Conservation (phyloP, 2,888 invertebrate genomes). For the Papilio gigon region DNA sequence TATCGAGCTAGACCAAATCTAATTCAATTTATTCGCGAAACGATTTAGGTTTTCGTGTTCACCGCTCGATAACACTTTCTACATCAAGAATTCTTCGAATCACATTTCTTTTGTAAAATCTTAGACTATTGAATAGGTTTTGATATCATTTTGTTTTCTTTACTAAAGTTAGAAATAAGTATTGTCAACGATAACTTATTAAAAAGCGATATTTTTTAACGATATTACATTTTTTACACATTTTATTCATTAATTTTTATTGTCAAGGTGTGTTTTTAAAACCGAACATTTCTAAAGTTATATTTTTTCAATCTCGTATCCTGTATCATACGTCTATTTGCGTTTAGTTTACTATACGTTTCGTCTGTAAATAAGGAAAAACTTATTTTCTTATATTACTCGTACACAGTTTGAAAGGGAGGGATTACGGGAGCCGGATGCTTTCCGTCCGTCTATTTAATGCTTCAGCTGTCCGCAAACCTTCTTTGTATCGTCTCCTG, state of each 20-base stretch:
- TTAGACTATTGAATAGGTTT: neutral
- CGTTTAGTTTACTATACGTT: neutral
- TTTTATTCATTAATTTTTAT: neutral
- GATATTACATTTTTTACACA: neutral
- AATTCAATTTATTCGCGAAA: conserved; percentile 9
- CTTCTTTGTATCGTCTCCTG: conserved; percentile 52
- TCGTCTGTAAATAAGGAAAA: neutral
- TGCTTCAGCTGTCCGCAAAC: conserved; percentile 49
- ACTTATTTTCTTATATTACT: neutral
- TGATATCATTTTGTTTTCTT: too few species aligned
- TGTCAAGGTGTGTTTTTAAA: neutral
- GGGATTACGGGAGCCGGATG: conserved; percentile 45
- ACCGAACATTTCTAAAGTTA: too few species aligned
- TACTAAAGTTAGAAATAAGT: too few species aligned
- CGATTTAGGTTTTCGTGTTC: neutral
- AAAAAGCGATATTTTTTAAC: neutral
- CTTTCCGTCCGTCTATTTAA: conserved; percentile 54
- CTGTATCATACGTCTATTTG: too few species aligned
- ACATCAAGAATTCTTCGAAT: neutral
- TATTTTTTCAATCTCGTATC: too few species aligned
- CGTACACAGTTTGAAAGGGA: neutral
- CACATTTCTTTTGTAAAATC: neutral
- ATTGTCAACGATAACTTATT: too few species aligned
- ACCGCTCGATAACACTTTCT: conserved; percentile 13
- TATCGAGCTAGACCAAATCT: conserved; percentile 4